Evolutionary conservation across 2,888 invertebrate species (phyloP), one percentile per base, ranked within the genome.

Genomic region (Heliconius hortense): DNA sequence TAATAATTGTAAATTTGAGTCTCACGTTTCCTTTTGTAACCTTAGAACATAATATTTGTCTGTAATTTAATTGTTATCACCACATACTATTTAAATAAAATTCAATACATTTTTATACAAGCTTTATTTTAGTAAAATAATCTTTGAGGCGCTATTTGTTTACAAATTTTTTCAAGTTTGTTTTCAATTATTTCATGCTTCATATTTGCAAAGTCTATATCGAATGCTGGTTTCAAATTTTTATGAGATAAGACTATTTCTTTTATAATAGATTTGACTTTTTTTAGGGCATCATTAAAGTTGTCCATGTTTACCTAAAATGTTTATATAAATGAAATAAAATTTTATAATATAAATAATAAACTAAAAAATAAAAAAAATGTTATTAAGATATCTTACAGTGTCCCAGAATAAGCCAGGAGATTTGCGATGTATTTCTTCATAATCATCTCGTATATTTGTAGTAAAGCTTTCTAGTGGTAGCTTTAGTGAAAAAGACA

Each of bases 361-460:
- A n/a, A n/a, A n/a, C n/a, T n/a, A n/a, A n/a, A n/a, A n/a, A n/a
- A n/a, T n/a, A n/a, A n/a, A n/a, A n/a, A 35, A 31, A 31, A 35
- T 43, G 43, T 43, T 11, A 11, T 59, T 56, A 11, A 56, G 21
- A 3, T 56, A 8, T 60, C 89, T 88, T 82, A 93, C 93, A 2
- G 92, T 89, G 77, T 93, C 89, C 86, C 87, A 89, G 77, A 93
- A 94, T 18, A 92, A 80, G 21, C 94, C 94, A 48, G 93, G 92
- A 31, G 79, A 81, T 59, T 85, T 83, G 0, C 85, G 87, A 81
- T 93, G 90, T 78, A 93, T 87, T 31, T 82, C 83, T 80, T 92
- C 92, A 78, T 91, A 93, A 48, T 89, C 85, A 79, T 93, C 90
- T 80, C 82, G 85, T 62, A 89, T 79, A 39, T 83, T 86, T 24